Evolutionary conservation across 2,113 vertebrate genomes (phyloP), one percentile per base, ranked within the genome.

Genomic region (Merops nubicus): DNA sequence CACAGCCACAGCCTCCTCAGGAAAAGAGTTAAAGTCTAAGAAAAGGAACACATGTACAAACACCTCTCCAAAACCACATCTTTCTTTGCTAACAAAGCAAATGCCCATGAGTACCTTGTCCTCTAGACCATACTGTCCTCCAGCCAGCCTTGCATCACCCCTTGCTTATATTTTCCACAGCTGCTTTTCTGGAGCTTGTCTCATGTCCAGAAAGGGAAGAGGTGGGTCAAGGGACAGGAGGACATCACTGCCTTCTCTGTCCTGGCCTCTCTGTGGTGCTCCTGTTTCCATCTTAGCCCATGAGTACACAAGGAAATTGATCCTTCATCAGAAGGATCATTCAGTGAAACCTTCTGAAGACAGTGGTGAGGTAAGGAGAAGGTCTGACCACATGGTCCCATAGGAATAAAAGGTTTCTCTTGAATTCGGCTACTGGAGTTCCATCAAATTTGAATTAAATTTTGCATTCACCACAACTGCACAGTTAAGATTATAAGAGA

Each of bases 391-490:
- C 3, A 1, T 22, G 70, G n/a, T 3, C 45, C 19, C 34, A 47
- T 70, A 91, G 94, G 81, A 80, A 45, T 28, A 63, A 75, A 93
- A 72, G 54, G 25, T 53, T 89, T 53, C 60, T 57, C 53, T 57
- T 36, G 15, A 43, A 73, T 48, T 57, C 70, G 16, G 33, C 45
- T 40, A 18, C 92, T 59, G 47, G 75, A 54, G 16, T 84, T 77
- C 43, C 50, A 60, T 78, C 91, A 69, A 81, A 56, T n/a, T 69
- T 8, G 19, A 6, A 56, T 72, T 72, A 83, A 95, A 70, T 79
- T 87, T 60, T 85, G 72, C 51, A 65, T 72, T 77, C 84, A 53
- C 60, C 89, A 62, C 38, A 91, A 80, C 47, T 51, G 79, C 76
- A 72, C 88, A 79, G 51, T 68, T 77, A 70, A 69, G 81, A 50